phyloP scores from a whole-genome alignment of 23 tunicate species.

The Corella eumyota region DNA sequence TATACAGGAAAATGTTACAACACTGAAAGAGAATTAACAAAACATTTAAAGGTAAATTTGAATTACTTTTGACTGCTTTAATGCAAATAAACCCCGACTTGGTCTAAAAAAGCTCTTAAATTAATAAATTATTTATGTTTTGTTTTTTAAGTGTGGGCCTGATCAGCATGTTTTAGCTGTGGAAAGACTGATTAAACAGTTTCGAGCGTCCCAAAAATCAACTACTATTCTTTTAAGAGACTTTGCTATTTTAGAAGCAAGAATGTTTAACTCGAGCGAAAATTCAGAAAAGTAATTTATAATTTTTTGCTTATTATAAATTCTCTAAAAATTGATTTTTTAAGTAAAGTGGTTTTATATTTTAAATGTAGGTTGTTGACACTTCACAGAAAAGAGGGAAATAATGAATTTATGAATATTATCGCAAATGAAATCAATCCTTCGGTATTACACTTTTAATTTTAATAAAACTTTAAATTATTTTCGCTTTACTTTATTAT shows the following conservation, averaged over 20 bases:
- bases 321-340: not conserved
- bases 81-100: not conserved
- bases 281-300: no score
- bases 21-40: conserved; percentile 43
- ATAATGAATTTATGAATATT: conserved; percentile 82
- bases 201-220: conserved; percentile 33
- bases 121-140: not conserved
- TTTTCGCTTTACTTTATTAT: not conserved
- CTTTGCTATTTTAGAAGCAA: conserved; percentile 61
- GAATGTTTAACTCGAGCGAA: conserved; percentile 4
- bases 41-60: conserved; percentile 29
- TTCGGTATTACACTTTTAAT: not conserved
- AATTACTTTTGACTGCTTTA: not conserved
- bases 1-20: conserved; percentile 34
- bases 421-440: conserved; percentile 49
- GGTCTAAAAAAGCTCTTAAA: not conserved
- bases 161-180: conserved; percentile 49
- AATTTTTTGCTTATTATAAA: no score
- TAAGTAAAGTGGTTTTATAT: not conserved
- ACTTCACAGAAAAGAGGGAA: conserved; percentile 71
- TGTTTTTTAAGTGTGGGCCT: conserved; percentile 61
- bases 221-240: conserved; percentile 35
- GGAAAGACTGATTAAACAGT: conserved; percentile 53
- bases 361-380: conserved; percentile 14
- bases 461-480: not conserved